Conservation (phyloP, 2,888 invertebrate genomes). For the Drosophila cognata region DNA sequence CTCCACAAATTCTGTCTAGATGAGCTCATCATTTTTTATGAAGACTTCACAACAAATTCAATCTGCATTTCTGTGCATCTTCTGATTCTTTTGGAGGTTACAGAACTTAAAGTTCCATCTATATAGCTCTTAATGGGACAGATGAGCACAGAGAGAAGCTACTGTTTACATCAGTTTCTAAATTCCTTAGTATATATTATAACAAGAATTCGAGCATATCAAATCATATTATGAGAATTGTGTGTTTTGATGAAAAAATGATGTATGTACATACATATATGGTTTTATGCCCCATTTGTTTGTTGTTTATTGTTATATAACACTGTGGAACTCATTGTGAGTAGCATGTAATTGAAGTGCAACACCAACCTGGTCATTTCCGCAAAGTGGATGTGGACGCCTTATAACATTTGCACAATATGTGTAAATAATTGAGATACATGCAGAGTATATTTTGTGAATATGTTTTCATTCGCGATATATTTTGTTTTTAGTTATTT, state of each 20-base stretch:
- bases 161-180: not conserved
- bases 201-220: not conserved
- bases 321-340: not conserved
- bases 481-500: not conserved
- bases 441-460: slow-evolving; percentile 23
- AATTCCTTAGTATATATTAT: not conserved
- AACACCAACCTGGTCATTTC: slow-evolving; percentile 74
- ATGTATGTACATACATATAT: not conserved
- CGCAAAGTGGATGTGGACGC: slow-evolving; percentile 37
- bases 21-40: not conserved
- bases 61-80: not conserved
- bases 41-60: not conserved
- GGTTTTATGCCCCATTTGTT: not conserved
- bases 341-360: not conserved
- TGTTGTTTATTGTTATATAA: not conserved
- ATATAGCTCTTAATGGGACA: rapidly evolving
- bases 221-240: not conserved
- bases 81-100: too few species aligned
- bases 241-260: not conserved
- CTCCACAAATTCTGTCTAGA: not conserved
- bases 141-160: not conserved
- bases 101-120: not conserved
- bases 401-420: slow-evolving; percentile 52
- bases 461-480: slow-evolving; percentile 9
- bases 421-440: slow-evolving; percentile 22